Conservation (phyloP, 2,888 invertebrate genomes). For the Ichneumon xanthorius region DNA sequence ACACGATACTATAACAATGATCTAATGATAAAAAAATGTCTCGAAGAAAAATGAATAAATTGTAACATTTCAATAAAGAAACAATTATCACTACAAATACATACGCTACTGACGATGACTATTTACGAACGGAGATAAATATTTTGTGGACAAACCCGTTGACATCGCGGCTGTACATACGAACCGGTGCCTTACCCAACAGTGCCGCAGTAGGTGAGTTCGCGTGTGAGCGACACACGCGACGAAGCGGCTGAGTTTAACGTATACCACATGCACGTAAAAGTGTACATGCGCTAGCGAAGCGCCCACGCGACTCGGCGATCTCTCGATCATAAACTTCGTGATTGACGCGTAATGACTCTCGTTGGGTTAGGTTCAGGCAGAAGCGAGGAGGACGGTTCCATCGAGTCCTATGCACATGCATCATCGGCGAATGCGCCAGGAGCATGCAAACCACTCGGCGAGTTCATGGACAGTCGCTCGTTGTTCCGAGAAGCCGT, state of each 20-base stretch:
- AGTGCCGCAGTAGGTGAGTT: slow-evolving; percentile 30
- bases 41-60: neutral
- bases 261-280: slow-evolving; percentile 16
- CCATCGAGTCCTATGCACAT: slow-evolving; percentile 6
- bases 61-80: neutral
- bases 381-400: slow-evolving; percentile 40
- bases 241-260: slow-evolving; percentile 1
- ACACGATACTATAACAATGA: neutral
- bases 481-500: slow-evolving; percentile 29
- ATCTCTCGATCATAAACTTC: slow-evolving; percentile 48
- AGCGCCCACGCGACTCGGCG: slow-evolving; percentile 45
- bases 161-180: slow-evolving; percentile 31
- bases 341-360: slow-evolving; percentile 61
- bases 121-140: slow-evolving; percentile 10
- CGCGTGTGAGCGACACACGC: slow-evolving; percentile 5
- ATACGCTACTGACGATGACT: neutral
- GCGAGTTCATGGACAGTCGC: slow-evolving; percentile 47
- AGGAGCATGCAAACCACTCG: slow-evolving; percentile 45
- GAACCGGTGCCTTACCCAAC: slow-evolving; percentile 49
- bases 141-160: neutral
- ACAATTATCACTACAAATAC: neutral
- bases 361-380: slow-evolving; percentile 50
- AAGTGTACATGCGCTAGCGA: neutral
- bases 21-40: neutral
- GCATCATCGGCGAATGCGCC: slow-evolving; percentile 31